These are phyloP conservation scores for Bergia sp. DNA, from an alignment of 92 coral and sea anemone genomes.

Conservation along the genomic window DNA sequence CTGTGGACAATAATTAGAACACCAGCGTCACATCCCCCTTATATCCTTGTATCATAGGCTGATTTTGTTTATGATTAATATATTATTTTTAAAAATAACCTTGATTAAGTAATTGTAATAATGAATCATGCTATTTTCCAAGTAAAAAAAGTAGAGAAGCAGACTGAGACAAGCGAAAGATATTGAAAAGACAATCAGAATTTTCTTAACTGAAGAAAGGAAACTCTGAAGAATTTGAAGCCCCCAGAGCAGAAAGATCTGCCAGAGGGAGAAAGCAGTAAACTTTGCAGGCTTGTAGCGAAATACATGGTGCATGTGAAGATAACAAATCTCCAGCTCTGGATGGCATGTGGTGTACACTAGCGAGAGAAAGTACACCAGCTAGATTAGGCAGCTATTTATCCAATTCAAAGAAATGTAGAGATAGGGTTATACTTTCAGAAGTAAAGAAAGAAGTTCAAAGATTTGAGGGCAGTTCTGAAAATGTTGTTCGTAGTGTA, in stretches of 20 bases:
- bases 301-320: slow-evolving; percentile 63
- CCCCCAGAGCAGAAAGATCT: slow-evolving; percentile 56
- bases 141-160: slow-evolving; percentile 47
- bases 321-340: slow-evolving; percentile 49
- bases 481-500: slow-evolving; percentile 52
- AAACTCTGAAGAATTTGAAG: slow-evolving; percentile 56
- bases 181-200: slow-evolving; percentile 10
- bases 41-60: no score
- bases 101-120: no score
- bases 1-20: no score
- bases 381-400: slow-evolving; percentile 54
- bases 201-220: slow-evolving; percentile 37
- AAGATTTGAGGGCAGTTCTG: slow-evolving; percentile 54
- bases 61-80: no score
- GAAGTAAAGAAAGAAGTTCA: slow-evolving; percentile 58
- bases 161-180: slow-evolving; percentile 48
- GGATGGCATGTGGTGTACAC: slow-evolving; percentile 67
- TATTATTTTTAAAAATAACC: no score
- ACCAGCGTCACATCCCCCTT: no score
- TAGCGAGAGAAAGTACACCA: slow-evolving; percentile 62
- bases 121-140: slow-evolving; percentile 34
- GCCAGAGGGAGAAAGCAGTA: slow-evolving; percentile 61
- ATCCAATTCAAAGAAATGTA: slow-evolving; percentile 50
- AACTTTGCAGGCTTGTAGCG: slow-evolving; percentile 64
- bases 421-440: slow-evolving; percentile 56